A percentile compares a stretch with the other conserved stretches of the same genome.
Conservation (phyloP, 2,797 vertebrate species). For the Mastacembelus armatus region DNA sequence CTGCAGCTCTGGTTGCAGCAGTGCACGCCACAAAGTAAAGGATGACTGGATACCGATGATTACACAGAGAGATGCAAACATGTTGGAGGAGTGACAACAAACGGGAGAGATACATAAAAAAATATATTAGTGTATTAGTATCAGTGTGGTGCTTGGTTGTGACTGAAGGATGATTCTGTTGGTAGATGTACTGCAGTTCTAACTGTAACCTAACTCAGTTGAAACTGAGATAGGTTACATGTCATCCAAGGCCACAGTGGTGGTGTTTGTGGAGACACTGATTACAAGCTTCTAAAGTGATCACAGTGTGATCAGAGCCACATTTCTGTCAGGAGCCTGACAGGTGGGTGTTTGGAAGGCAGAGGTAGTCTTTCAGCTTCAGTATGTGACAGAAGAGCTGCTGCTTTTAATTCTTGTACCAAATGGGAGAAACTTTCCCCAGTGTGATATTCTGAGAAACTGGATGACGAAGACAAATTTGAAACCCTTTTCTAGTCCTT, state of each 20-base stretch:
- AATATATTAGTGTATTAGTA: not conserved
- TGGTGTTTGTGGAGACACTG: not conserved
- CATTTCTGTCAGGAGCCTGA: not conserved
- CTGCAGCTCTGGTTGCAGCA: conserved; percentile 55
- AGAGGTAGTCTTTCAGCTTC: not conserved
- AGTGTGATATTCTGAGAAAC: not conserved
- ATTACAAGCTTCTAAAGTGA: not conserved
- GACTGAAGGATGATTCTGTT: not conserved
- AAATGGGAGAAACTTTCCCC: not conserved
- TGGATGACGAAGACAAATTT: not conserved
- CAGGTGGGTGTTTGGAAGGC: not conserved
- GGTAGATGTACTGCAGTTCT: not conserved
- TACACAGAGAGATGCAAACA: not conserved
- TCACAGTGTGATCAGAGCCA: not conserved
- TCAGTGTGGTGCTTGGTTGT: not conserved
- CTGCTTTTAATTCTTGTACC: conserved; percentile 1
- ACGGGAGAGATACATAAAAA: conserved; percentile 4
- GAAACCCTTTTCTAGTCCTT: conserved; percentile 5
- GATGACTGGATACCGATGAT: no score
- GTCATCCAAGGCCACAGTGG: not conserved
- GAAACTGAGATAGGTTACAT: not conserved
- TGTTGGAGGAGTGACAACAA: not conserved
- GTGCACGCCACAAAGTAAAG: conserved; percentile 29
- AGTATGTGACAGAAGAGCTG: not conserved
- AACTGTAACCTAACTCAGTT: no score